These are phyloP conservation scores for Nomada ruficornis DNA, from an alignment of 2,888 invertebrate species.

Conservation along the genomic window DNA sequence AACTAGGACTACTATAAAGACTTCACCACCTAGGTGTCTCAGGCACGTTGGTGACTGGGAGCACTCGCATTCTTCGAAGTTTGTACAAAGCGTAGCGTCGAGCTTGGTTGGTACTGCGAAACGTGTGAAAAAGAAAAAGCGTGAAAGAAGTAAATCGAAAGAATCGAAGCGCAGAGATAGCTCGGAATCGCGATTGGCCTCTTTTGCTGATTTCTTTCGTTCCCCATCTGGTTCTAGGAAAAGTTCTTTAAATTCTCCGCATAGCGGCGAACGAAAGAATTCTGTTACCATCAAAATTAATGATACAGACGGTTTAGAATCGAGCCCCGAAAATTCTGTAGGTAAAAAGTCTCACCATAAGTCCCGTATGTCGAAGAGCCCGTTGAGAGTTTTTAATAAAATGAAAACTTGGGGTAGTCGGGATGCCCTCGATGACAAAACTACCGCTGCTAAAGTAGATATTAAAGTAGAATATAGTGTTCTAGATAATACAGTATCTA, in stretches of 20 bases:
- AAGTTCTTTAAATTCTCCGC: slow-evolving; percentile 78
- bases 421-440: slow-evolving; percentile 78
- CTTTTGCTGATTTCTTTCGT: slow-evolving; percentile 81
- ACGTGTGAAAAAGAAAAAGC: slow-evolving; percentile 80
- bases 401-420: slow-evolving; percentile 81
- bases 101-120: slow-evolving; percentile 80
- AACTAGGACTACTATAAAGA: slow-evolving; percentile 49
- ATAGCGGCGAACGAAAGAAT: slow-evolving; percentile 77
- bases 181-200: slow-evolving; percentile 80
- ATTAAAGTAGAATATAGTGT: slow-evolving; percentile 79
- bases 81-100: slow-evolving; percentile 77
- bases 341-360: slow-evolving; percentile 75
- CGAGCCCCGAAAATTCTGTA: slow-evolving; percentile 81
- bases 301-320: slow-evolving; percentile 78
- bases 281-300: slow-evolving; percentile 77
- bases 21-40: slow-evolving; percentile 58
- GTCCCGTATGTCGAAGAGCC: slow-evolving; percentile 81
- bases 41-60: slow-evolving; percentile 67
- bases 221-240: slow-evolving; percentile 83
- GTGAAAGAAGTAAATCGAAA: slow-evolving; percentile 82
- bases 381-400: slow-evolving; percentile 79
- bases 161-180: slow-evolving; percentile 82
- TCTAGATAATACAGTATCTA: slow-evolving; percentile 75
- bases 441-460: slow-evolving; percentile 73
- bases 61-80: slow-evolving; percentile 72